Base-by-base conservation (phyloP, 2,113 vertebrate species). In the Arvicanthis niloticus region DNA sequence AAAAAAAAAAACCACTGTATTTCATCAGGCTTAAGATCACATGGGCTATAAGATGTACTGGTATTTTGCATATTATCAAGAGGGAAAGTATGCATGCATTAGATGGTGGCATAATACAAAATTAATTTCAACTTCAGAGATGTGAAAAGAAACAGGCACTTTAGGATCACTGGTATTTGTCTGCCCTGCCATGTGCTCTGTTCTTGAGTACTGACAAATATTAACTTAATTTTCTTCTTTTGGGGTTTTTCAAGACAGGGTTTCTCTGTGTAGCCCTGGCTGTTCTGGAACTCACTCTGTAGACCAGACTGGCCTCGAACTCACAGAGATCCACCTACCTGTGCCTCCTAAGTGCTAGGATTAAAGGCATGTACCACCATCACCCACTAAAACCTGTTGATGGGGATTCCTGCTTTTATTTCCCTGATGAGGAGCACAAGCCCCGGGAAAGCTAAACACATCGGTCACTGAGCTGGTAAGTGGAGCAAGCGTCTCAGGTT, bases 111-210 rank as follows among this genome's bases (percentile, higher is more conserved):
- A 73, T 48, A 62, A 51, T 73, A 56, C 37, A 76, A 93, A 67
- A 87, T 70, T 86, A 75, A 82, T 78, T 88, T 15, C 31, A 80
- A 56, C 87, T 97, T 93, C 58, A 86, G 58, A 93, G 58, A 91
- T 94, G 78, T 65, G 24, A 93, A 85, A 93, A 70, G 56, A 76
- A 90, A 84, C 42, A 40, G 48, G 15, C 51, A 78, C 48, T 70
- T 96, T 86, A 76, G 42, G 75, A 91, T 67, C 11, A 62, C 19
- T 48, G 53, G 19, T 75, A 24, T 21, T 91, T 91, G 40, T 56
- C 12, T 48, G 11, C 9, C 10, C 48, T 60, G 8, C 34, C 62
- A 42, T 81, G 16, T 58, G 60, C 4, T 48, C 40, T 67, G 34
- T 72, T 11, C 84, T 81, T 56, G 34, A 91, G 93, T 70, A 81